Base-by-base conservation (phyloP, 1,140 invertebrate species). In the Agraylea sexmaculata region DNA sequence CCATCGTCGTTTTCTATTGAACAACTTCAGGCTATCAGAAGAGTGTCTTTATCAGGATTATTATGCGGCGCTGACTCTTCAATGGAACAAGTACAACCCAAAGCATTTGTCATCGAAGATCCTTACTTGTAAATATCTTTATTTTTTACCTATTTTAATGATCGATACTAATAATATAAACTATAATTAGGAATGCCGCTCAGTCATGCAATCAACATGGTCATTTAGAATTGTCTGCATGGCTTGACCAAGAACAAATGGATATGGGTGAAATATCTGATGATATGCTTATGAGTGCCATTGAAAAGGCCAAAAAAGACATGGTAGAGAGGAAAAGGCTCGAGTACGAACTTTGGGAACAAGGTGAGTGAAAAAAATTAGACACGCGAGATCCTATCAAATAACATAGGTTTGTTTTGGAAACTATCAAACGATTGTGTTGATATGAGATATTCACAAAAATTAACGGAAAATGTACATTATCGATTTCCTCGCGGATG, bases 41-140 rank as follows among this genome's bases (percentile, higher is more conserved):
- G 88, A 57, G 76, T 82, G 0, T 80, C 79, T 1, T 59, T 96
- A 1, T 78, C 87, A 1, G 77, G 84, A 8, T 66, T 95, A 1
- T 64, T 96, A 1, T 97, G 92, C 55, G 75, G 81, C 17, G 89
- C 91, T 53, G 75, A 78, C 6, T 67, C 80, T 46, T 63, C 69
- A 44, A 46, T 87, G 22, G 36, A 55, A 38, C 73, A 64, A 19
- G 72, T 85, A 10, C 83, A 87, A 53, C 80, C 82, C 0, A 86
- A 86, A 59, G 85, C 88, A 0, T 92, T 97, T 53, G 73, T 92
- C 6, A 75, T 82, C 33, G 79, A 85, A 49, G 88, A 94, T 65
- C 74, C 83, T 23, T 93, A 87, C 54, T 62, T 93, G 70, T 85
- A 71, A 79, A 74, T 66, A 27, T 10, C 7, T 27, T 27, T 27